These are phyloP conservation scores for Timema cristinae DNA, from an alignment of 2,888 invertebrate species.

Conservation along the genomic window DNA sequence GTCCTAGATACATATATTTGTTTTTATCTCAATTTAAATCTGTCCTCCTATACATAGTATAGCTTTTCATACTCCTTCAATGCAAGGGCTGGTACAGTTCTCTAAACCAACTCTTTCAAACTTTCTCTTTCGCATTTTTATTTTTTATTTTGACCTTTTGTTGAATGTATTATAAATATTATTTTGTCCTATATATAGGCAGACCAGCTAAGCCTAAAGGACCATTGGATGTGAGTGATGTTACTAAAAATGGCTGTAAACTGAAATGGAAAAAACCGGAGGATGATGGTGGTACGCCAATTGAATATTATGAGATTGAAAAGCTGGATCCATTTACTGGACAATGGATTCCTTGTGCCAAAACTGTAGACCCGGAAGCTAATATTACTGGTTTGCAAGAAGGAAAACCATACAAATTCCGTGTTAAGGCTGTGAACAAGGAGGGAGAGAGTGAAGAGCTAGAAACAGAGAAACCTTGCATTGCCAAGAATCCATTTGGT, in stretches of 20 bases:
- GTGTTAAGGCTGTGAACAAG: slow-evolving; percentile 96
- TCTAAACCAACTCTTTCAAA: too few species aligned
- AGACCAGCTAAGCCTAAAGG: slow-evolving; percentile 56
- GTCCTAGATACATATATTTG: too few species aligned
- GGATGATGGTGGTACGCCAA: slow-evolving; percentile 91
- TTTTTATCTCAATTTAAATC: too few species aligned
- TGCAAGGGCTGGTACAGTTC: too few species aligned
- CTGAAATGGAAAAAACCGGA: slow-evolving; percentile 91
- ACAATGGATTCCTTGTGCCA: slow-evolving; percentile 89
- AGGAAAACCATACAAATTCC: slow-evolving; percentile 97
- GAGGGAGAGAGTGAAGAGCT: slow-evolving; percentile 97
- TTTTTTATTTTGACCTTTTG: too few species aligned
- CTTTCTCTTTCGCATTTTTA: too few species aligned
- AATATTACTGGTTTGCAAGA: slow-evolving; percentile 81
- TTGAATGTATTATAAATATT: too few species aligned
- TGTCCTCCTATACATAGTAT: too few species aligned
- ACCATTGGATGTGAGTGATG: slow-evolving; percentile 81
- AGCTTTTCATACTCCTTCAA: too few species aligned
- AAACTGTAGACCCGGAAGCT: slow-evolving; percentile 79
- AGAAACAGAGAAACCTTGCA: slow-evolving; percentile 87
- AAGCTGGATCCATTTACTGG: slow-evolving; percentile 89
- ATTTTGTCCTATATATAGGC: slow-evolving; percentile 32
- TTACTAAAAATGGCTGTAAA: slow-evolving; percentile 89
- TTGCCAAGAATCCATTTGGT: slow-evolving; percentile 99
- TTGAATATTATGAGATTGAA: slow-evolving; percentile 95